Conservation (phyloP, 1,140 invertebrate species). For the Himalopsyche phryganea region DNA sequence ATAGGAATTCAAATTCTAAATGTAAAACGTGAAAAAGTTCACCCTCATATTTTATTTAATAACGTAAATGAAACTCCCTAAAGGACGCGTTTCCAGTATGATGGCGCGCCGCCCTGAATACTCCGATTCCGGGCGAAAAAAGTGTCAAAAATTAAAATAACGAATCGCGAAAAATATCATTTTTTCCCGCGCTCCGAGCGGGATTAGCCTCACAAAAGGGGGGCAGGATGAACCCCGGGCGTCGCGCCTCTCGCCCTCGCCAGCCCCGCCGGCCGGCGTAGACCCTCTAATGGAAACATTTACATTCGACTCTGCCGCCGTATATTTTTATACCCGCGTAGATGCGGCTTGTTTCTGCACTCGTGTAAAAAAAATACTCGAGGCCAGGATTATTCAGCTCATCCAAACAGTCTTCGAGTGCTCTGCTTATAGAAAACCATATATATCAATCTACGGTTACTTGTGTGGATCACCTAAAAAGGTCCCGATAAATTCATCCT, state of each 20-base stretch:
- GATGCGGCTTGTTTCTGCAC: constrained; percentile 24
- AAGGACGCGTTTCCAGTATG: constrained; percentile 27
- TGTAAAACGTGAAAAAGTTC: constrained; percentile 31
- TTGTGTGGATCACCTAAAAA: no score
- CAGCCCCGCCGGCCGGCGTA: not conserved
- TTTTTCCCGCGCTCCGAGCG: constrained; percentile 24
- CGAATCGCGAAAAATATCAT: constrained; percentile 33
- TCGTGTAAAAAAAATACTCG: no score
- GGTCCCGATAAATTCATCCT: no score
- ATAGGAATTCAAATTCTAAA: constrained; percentile 24
- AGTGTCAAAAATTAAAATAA: constrained; percentile 36
- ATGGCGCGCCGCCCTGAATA: constrained; percentile 19
- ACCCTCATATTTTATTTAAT: constrained; percentile 36
- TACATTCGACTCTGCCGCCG: constrained; percentile 27
- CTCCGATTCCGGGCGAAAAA: constrained; percentile 31
- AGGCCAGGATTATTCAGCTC: no score
- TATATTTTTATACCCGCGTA: constrained; percentile 30
- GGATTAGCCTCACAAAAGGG: constrained; percentile 23
- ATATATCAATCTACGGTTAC: no score
- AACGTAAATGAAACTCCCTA: constrained; percentile 34
- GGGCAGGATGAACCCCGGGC: not conserved
- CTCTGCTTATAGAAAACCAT: no score
- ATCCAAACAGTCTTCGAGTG: no score
- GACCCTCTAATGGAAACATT: constrained; percentile 31
- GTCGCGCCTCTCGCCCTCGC: not conserved